Evolutionary conservation across 2,888 invertebrate genomes (phyloP).

Genomic region (Lasioglossum vierecki): DNA sequence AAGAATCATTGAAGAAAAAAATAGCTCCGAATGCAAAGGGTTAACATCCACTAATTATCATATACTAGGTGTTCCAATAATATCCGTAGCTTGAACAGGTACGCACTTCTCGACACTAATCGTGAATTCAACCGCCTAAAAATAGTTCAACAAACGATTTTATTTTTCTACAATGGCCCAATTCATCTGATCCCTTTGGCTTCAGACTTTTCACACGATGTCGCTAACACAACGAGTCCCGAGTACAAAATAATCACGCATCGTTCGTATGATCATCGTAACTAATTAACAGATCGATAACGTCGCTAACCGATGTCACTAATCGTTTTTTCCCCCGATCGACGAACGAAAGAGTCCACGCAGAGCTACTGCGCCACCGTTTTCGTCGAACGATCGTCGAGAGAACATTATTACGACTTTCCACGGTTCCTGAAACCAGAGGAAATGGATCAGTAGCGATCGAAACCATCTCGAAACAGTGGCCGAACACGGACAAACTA

Average conservation of each 20-base stretch:
- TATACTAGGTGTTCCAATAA: conserved; percentile 2
- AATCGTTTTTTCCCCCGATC: conserved; percentile 6
- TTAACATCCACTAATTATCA: conserved; percentile 3
- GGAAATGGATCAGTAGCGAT: conserved; percentile 22
- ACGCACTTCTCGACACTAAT: background rate
- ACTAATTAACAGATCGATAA: conserved; percentile 6
- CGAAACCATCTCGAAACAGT: conserved; percentile 44
- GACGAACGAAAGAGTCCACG: conserved; percentile 23
- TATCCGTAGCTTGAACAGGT: background rate
- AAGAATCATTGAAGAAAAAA: too few species aligned
- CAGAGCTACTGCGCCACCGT: conserved; percentile 7
- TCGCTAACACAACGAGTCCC: background rate
- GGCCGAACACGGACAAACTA: conserved; percentile 14
- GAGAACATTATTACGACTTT: conserved; percentile 37
- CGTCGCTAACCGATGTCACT: background rate
- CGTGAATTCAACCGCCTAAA: background rate
- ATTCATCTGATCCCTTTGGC: background rate
- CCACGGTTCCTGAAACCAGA: conserved; percentile 23
- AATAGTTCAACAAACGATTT: background rate
- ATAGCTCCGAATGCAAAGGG: too few species aligned
- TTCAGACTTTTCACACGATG: background rate
- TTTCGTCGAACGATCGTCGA: conserved; percentile 48
- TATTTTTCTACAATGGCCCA: background rate
- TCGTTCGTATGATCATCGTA: background rate
- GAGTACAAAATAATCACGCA: conserved; percentile 4